A percentile compares a stretch with the other conserved stretches of the same genome.
Evolutionary conservation across 2,797 vertebrate genomes (phyloP).

Genomic region (Buceros bicornis): DNA sequence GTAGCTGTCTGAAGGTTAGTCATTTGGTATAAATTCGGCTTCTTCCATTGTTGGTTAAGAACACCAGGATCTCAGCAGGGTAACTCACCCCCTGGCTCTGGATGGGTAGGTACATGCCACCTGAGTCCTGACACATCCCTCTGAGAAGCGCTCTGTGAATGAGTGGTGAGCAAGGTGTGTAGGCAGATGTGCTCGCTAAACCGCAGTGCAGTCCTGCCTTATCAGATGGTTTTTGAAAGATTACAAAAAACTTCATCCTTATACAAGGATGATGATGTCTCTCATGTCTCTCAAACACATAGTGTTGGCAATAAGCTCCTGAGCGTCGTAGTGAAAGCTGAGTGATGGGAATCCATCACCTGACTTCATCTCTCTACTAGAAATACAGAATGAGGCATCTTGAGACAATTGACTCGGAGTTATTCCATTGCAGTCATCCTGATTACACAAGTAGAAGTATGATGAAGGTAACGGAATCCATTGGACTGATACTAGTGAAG

Average conservation of each 20-base stretch:
- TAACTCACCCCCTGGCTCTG: not conserved
- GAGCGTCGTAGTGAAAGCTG: not conserved
- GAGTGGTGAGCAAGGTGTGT: not conserved
- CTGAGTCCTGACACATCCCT: not conserved
- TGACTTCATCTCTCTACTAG: not conserved
- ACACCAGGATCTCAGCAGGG: not conserved
- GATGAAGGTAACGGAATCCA: not conserved
- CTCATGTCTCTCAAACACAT: rapidly evolving
- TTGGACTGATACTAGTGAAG: not conserved
- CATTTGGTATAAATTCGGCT: not conserved
- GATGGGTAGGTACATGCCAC: not conserved
- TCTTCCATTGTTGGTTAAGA: not conserved
- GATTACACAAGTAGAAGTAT: not conserved
- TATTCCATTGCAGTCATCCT: not conserved
- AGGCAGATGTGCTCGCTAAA: not conserved
- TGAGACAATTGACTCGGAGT: not conserved
- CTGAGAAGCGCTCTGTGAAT: not conserved
- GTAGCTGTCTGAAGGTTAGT: not conserved
- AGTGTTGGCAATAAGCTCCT: not conserved
- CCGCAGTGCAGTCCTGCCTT: not conserved
- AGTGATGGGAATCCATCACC: not conserved
- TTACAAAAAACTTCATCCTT: not conserved
- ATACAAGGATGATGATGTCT: not conserved
- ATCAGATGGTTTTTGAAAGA: not conserved
- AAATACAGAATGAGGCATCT: not conserved